Evolutionary conservation across 2,113 vertebrate genomes (phyloP).

Genomic region (Pongo abelii): DNA sequence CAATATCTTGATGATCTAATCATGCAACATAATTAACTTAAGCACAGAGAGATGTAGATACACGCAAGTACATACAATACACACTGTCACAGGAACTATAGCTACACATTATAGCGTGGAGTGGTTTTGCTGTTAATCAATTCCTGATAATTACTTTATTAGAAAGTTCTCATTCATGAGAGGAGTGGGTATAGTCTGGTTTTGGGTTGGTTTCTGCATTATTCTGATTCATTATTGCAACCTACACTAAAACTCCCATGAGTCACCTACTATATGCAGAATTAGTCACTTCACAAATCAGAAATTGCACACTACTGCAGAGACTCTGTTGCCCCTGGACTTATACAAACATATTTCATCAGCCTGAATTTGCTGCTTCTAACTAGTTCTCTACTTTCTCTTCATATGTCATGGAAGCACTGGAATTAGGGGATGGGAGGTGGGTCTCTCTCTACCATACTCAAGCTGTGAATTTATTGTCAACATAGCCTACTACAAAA

Average conservation of each 20-base stretch:
- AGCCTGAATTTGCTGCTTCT: not conserved
- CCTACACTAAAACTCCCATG: not conserved
- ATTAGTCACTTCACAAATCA: not conserved
- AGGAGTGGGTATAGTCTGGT: not conserved
- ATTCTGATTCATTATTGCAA: not conserved
- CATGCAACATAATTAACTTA: not conserved
- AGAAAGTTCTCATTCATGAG: not conserved
- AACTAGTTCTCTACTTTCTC: not conserved
- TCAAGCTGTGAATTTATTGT: not conserved
- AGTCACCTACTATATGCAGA: not conserved
- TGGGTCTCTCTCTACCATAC: not conserved
- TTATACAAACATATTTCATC: not conserved
- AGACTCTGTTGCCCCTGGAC: not conserved
- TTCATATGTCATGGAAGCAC: not conserved
- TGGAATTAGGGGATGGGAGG: not conserved
- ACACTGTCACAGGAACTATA: not conserved
- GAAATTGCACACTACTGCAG: not conserved
- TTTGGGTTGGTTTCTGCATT: not conserved
- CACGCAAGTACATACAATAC: accelerated
- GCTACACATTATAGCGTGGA: not conserved
- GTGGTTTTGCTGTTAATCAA: not conserved
- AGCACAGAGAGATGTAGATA: not conserved
- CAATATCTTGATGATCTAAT: not conserved
- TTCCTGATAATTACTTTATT: not conserved
- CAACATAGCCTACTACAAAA: not conserved